phyloP scores from a whole-genome alignment of 2,888 invertebrate genomes.

The Eupithecia subfuscata region DNA sequence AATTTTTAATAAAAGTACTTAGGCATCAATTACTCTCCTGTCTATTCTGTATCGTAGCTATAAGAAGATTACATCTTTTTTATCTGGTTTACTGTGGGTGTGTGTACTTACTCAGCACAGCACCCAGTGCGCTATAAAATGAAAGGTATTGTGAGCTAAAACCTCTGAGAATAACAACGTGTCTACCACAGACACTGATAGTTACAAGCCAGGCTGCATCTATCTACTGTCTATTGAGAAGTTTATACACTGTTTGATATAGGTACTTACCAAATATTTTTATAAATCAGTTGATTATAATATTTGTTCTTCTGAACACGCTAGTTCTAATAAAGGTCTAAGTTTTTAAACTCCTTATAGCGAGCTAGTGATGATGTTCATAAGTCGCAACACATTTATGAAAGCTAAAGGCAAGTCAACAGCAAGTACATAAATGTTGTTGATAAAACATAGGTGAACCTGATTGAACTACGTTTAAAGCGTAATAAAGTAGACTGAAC shows the following conservation, averaged over 20 bases:
- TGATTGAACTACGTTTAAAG: neutral
- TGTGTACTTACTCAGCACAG: constrained; percentile 19
- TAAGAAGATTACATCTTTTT: constrained; percentile 1
- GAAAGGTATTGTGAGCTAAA: constrained; percentile 33
- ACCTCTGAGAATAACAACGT: constrained; percentile 25
- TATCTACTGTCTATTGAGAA: neutral
- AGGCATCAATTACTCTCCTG: neutral
- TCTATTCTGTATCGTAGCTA: neutral
- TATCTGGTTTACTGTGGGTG: constrained; percentile 14
- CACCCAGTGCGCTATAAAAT: constrained; percentile 30
- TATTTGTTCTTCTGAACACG: neutral
- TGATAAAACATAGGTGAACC: constrained; percentile 5
- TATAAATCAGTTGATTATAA: neutral
- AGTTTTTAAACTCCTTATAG: neutral
- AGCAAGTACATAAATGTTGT: constrained; percentile 6
- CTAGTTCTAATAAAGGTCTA: neutral
- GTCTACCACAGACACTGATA: constrained; percentile 2
- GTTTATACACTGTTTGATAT: neutral
- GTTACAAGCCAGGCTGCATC: neutral
- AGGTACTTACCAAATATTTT: no score
- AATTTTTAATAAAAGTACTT: neutral
- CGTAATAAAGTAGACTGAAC: neutral
- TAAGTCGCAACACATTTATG: neutral
- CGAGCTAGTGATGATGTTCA: neutral
- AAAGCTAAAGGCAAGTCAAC: neutral